A percentile compares a stretch with the other conserved stretches of the same genome.
Conservation (phyloP, 2,113 vertebrate species). For the Oceanodroma tethys region DNA sequence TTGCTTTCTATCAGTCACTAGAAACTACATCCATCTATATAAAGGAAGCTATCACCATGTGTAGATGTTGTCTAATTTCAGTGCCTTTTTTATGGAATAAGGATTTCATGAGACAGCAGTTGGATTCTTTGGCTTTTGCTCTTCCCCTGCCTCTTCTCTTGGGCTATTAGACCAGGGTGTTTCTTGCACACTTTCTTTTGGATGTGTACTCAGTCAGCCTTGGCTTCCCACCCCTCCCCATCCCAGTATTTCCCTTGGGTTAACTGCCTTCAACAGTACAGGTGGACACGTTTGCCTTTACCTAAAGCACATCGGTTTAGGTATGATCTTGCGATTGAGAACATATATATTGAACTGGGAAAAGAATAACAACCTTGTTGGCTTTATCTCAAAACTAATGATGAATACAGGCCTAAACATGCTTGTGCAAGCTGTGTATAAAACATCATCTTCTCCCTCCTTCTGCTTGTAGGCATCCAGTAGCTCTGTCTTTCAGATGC, state of each 20-base stretch:
- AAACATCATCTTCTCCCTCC: neutral
- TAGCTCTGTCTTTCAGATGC: neutral
- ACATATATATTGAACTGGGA: neutral
- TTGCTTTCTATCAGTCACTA: neutral
- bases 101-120: neutral
- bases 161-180: neutral
- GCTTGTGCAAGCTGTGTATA: neutral
- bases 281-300: neutral
- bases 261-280: neutral
- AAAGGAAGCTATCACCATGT: neutral
- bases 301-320: neutral
- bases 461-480: neutral
- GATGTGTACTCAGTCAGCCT: neutral
- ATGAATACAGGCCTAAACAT: neutral
- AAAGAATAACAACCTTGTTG: neutral
- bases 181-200: neutral
- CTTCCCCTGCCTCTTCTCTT: neutral
- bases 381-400: neutral
- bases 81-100: conserved; percentile 28
- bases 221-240: neutral
- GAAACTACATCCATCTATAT: neutral
- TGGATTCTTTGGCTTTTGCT: neutral
- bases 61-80: neutral
- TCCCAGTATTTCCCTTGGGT: neutral
- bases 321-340: neutral